Evolutionary conservation across 2,797 vertebrate species (phyloP), one percentile per base, ranked within the genome.

Genomic region (Pogoniulus pusillus): DNA sequence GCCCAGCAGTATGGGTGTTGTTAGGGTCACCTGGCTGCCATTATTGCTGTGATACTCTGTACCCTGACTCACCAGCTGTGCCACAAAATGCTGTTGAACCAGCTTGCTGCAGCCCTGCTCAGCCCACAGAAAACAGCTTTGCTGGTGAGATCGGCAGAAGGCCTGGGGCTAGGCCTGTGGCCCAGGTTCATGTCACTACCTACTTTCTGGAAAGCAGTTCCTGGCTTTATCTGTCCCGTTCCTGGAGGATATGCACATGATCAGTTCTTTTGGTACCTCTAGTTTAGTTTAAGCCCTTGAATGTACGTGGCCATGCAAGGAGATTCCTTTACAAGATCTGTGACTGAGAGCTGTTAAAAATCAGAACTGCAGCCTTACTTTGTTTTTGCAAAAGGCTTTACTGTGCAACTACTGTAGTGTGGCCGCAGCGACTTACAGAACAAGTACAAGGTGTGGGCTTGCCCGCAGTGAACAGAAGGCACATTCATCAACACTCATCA

Each of bases 361-460:
- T 23, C 2, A 54, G 12, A 43, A 26, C 65, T 30, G 11, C 1
- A 7, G 0, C 2, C 7, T 19, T 5, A 6, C 23, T 82, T 47
- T n/a, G 65, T 76, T 87, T 78, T 78, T 90, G 86, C 82, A 92
- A 92, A 95, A 93, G 73, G 71, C 49, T 96, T 96, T 96, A 96
- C 95, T 96, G 79, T 93, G 85, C 83, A 79, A 76, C 66, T 90
- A 70, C 71, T 7, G 16, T 13, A 39, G 66, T 60, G 80, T 74
- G 81, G 30, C 70, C 57, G 78, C 85, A 65, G 86, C 14, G 3
- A 75, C 86, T 53, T 71, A 9, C 60, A 57, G 86, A 78, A 91
- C 71, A 66, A 62, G 72, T 43, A 84, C 71, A 58, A 47, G 49
- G 65, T 80, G 66, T 22, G 49, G 51, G 6, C 75, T 65, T 72